Evolutionary conservation across 2,113 vertebrate genomes (phyloP).

Genomic region (Himantopus leucocephalus): DNA sequence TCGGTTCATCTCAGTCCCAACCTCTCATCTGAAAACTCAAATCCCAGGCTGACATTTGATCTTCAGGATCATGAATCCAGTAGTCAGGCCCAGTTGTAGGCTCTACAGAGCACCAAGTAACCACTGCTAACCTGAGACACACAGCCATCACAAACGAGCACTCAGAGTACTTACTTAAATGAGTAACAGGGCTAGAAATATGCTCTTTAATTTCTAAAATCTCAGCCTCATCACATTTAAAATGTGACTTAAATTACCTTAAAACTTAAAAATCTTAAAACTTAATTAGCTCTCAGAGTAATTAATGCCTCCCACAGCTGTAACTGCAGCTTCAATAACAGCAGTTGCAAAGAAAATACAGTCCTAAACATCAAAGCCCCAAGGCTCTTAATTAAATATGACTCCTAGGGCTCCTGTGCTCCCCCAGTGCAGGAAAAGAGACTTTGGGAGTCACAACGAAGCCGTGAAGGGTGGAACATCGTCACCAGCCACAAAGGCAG

Average conservation of each 20-base stretch:
- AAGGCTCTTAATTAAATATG: background rate
- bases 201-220: background rate
- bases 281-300: background rate
- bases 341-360: background rate
- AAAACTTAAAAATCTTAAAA: background rate
- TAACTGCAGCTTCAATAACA: background rate
- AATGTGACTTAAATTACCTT: background rate
- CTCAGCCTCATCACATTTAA: background rate
- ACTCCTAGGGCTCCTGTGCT: background rate
- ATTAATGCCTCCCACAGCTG: background rate
- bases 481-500: background rate
- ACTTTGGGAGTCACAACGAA: background rate
- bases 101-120: background rate
- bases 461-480: accelerated
- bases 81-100: background rate
- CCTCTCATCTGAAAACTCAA: background rate
- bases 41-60: background rate
- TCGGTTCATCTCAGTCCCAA: background rate
- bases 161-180: background rate
- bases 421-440: background rate
- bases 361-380: background rate
- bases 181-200: background rate
- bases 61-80: background rate
- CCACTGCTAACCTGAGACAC: background rate
- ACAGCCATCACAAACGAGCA: background rate